phyloP scores from a whole-genome alignment of 2,888 invertebrate genomes.

The Scelioninae gen. 1 region DNA sequence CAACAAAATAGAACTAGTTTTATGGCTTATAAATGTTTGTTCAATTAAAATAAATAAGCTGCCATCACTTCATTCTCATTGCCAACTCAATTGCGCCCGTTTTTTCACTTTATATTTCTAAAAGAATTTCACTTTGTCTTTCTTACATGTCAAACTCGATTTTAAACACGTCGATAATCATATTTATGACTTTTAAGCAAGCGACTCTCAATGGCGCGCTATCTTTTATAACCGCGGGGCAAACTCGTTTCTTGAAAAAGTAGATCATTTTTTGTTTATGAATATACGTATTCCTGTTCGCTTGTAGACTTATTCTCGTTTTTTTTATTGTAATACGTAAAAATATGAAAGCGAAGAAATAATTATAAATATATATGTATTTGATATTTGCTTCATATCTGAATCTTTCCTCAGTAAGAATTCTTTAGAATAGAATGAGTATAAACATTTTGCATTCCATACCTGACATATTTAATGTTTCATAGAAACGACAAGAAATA shows the following conservation, averaged over 20 bases:
- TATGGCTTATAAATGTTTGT: background rate
- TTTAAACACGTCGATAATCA: constrained; percentile 40
- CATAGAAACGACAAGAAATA: constrained; percentile 22
- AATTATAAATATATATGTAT: constrained; percentile 13
- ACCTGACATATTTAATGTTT: constrained; percentile 24
- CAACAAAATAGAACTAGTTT: background rate
- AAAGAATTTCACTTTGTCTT: background rate
- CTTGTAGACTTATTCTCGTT: background rate
- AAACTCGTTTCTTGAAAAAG: constrained; percentile 38
- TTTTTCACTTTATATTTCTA: background rate
- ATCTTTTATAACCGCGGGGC: constrained; percentile 31
- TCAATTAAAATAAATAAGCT: constrained; percentile 8
- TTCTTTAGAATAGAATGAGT: constrained; percentile 4
- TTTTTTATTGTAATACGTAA: constrained; percentile 1
- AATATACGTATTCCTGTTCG: background rate
- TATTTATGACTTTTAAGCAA: constrained; percentile 47
- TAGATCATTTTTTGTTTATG: constrained; percentile 41
- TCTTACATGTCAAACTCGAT: constrained; percentile 2
- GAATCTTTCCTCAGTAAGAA: constrained; percentile 5
- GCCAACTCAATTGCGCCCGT: background rate
- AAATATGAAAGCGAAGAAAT: background rate
- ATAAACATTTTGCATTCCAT: constrained; percentile 7
- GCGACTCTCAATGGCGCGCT: constrained; percentile 25
- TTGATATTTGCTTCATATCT: constrained; percentile 3
- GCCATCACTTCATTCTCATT: too few species aligned